Evolutionary conservation across 2,888 invertebrate genomes (phyloP).

Genomic region (Caenorhabditis doughertyi): DNA sequence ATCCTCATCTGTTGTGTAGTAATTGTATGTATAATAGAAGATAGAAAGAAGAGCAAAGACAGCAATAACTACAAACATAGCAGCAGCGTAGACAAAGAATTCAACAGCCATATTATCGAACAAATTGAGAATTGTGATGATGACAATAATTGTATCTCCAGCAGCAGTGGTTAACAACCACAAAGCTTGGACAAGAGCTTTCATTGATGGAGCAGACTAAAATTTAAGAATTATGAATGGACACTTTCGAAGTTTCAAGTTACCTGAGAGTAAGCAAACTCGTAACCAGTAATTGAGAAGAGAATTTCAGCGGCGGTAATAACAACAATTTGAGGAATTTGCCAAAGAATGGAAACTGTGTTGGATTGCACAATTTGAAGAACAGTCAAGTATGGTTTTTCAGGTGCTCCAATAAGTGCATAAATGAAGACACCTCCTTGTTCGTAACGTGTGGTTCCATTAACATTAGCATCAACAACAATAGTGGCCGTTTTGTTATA

Average conservation of each 20-base stretch:
- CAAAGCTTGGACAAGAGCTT: conserved; percentile 92
- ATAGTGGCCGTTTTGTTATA: conserved; percentile 53
- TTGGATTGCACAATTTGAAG: conserved; percentile 71
- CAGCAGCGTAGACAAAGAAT: conserved; percentile 83
- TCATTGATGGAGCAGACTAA: conserved; percentile 92
- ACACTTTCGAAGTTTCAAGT: background rate
- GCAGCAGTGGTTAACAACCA: conserved; percentile 95
- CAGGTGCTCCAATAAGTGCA: conserved; percentile 64
- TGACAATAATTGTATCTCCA: conserved; percentile 94
- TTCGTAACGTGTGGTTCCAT: conserved; percentile 19
- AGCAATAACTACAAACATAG: conserved; percentile 91
- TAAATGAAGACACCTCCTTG: conserved; percentile 80
- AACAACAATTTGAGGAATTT: conserved; percentile 84
- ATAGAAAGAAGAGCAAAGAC: conserved; percentile 90
- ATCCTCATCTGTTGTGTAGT: conserved; percentile 74
- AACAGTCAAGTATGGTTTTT: conserved; percentile 25
- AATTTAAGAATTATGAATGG: background rate
- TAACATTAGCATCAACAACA: conserved; percentile 32
- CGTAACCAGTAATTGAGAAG: conserved; percentile 84
- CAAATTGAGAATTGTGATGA: conserved; percentile 85
- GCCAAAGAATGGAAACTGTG: conserved; percentile 83
- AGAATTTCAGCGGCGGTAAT: conserved; percentile 84
- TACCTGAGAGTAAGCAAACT: conserved; percentile 83
- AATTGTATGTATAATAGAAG: conserved; percentile 86
- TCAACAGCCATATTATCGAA: conserved; percentile 77